A percentile compares a stretch with the other conserved stretches of the same genome.
Evolutionary conservation across 2,797 vertebrate genomes (phyloP).

Genomic region (Ambastaia sidthimunki): DNA sequence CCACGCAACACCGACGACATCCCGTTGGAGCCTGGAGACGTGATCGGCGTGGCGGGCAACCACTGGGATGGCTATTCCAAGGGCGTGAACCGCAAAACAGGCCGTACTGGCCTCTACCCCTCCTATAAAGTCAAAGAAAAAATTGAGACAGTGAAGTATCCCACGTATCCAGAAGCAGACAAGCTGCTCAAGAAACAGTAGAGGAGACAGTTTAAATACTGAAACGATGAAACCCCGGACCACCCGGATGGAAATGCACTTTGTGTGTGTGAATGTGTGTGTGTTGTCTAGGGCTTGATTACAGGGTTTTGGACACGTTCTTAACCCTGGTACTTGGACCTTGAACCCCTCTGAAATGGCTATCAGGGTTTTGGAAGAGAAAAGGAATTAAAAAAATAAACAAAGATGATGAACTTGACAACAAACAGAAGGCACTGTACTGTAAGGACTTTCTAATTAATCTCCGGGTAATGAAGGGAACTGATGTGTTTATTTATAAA

Average conservation of each 20-base stretch:
- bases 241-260: slow-evolving; percentile 53
- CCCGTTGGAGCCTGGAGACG: slow-evolving; percentile 93
- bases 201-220: slow-evolving; percentile 34
- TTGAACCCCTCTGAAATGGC: slow-evolving; percentile 39
- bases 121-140: slow-evolving; percentile 99
- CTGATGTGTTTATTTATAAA: slow-evolving; percentile 53
- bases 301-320: slow-evolving; percentile 35
- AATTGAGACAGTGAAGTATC: slow-evolving; percentile 97
- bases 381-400: slow-evolving; percentile 25
- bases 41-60: slow-evolving; percentile 97
- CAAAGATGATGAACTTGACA: slow-evolving; percentile 31
- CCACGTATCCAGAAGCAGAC: slow-evolving; percentile 94
- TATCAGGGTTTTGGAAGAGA: slow-evolving; percentile 45
- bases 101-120: slow-evolving; percentile 95
- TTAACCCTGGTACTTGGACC: slow-evolving; percentile 37
- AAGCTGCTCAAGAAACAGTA: slow-evolving; percentile 81
- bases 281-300: slow-evolving; percentile 36
- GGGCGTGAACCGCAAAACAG: slow-evolving; percentile 95
- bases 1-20: slow-evolving; percentile 92
- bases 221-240: slow-evolving; percentile 51
- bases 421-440: slow-evolving; percentile 30
- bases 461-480: slow-evolving; percentile 59
- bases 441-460: slow-evolving; percentile 64
- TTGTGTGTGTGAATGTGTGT: slow-evolving; percentile 47
- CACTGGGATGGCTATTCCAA: slow-evolving; percentile 99